phyloP scores from a whole-genome alignment of 37 sponge, comb jelly and placozoan genomes.

The Beroe ovata region DNA sequence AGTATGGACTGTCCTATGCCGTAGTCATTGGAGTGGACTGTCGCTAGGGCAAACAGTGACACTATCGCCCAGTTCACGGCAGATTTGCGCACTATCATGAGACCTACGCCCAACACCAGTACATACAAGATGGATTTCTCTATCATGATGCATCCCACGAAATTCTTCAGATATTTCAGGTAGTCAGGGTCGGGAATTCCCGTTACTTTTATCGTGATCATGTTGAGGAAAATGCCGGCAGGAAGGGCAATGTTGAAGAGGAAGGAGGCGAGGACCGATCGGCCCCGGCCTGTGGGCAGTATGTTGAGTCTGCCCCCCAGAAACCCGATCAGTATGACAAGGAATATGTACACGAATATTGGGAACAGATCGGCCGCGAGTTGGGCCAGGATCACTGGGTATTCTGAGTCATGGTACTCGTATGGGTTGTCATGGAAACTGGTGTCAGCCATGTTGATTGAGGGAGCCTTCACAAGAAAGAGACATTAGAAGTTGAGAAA shows the following conservation, averaged over 20 bases:
- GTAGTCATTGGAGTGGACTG: conserved; percentile 35
- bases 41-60: conserved; percentile 19
- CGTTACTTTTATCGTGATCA: neutral
- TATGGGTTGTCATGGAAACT: too few species aligned
- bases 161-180: neutral
- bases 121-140: neutral
- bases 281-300: conserved; percentile 25
- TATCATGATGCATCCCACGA: neutral
- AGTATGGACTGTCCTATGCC: conserved; percentile 11
- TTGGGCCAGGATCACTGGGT: neutral
- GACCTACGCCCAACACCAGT: neutral
- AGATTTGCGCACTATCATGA: neutral
- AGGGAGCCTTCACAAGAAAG: too few species aligned
- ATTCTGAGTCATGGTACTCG: too few species aligned
- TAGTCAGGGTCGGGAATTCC: neutral
- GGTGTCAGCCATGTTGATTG: too few species aligned
- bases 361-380: conserved; percentile 17
- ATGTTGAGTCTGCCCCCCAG: conserved; percentile 4
- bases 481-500: too few species aligned
- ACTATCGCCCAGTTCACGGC: conserved; percentile 13
- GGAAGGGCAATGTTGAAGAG: conserved; percentile 66
- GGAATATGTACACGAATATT: conserved; percentile 30
- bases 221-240: conserved; percentile 24
- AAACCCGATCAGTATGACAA: neutral
- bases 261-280: conserved; percentile 29